A percentile compares a stretch with the other conserved stretches of the same genome.
Evolutionary conservation across 2,888 invertebrate genomes (phyloP).

Genomic region (Caradrina clavipalpis): DNA sequence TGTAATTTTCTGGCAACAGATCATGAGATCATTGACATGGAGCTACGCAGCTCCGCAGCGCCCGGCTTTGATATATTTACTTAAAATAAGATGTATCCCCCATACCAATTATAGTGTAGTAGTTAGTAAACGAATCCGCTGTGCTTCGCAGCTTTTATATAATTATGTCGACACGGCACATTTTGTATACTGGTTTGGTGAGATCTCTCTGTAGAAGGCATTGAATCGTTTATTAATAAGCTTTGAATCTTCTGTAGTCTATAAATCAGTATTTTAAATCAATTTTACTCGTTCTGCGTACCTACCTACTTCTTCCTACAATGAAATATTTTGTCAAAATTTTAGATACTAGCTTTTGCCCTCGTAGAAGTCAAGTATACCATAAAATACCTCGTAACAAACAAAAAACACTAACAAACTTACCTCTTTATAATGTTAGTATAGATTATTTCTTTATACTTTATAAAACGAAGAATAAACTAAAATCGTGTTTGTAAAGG

Average conservation of each 20-base stretch:
- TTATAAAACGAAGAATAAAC: background rate
- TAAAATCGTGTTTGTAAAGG: constrained; percentile 16
- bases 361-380: no score
- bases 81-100: constrained; percentile 4
- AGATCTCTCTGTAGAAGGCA: constrained; percentile 23
- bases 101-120: constrained; percentile 12
- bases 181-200: constrained; percentile 75
- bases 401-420: no score
- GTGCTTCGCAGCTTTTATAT: constrained; percentile 34
- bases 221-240: constrained; percentile 22
- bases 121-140: constrained; percentile 32
- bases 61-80: constrained; percentile 8
- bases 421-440: no score
- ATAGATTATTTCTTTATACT: no score
- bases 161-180: constrained; percentile 82
- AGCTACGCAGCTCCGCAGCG: background rate
- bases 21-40: background rate
- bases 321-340: background rate
- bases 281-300: constrained; percentile 16
- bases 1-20: background rate
- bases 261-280: constrained; percentile 28
- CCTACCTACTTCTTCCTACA: background rate
- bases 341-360: background rate
- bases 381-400: no score
- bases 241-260: constrained; percentile 3